phyloP scores from a whole-genome alignment of 1,140 invertebrate species.

The Drosophila ercepeae region DNA sequence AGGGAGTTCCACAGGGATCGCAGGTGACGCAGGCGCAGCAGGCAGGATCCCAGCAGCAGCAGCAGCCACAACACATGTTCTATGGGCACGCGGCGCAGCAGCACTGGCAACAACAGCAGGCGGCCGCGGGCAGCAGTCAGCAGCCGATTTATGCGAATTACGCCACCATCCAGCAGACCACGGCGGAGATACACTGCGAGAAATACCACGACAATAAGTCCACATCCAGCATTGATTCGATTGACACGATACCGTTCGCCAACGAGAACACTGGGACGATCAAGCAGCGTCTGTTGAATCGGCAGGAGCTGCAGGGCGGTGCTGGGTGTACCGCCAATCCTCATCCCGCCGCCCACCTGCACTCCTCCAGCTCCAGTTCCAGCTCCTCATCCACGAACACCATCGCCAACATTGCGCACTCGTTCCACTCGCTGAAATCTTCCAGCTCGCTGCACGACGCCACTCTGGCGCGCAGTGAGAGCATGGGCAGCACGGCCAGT shows the following conservation, averaged over 20 bases:
- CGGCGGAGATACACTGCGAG: slow-evolving; percentile 87
- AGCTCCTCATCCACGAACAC: slow-evolving; percentile 83
- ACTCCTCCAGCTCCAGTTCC: slow-evolving; percentile 83
- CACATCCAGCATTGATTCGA: slow-evolving; percentile 96
- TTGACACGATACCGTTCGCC: slow-evolving; percentile 97
- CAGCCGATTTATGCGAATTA: slow-evolving; percentile 85
- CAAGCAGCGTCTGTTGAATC: slow-evolving; percentile 86
- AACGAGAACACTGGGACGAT: slow-evolving; percentile 99
- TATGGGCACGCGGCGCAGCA: slow-evolving; percentile 58
- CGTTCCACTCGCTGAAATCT: slow-evolving; percentile 82
- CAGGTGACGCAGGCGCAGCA: slow-evolving; percentile 28
- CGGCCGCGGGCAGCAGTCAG: slow-evolving; percentile 45
- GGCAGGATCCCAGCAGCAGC: slow-evolving; percentile 27
- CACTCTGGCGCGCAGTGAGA: slow-evolving; percentile 67
- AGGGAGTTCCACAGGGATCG: slow-evolving; percentile 24
- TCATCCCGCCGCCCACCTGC: slow-evolving; percentile 56
- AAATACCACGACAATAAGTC: slow-evolving; percentile 86
- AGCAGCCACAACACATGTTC: slow-evolving; percentile 56
- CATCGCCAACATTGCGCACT: slow-evolving; percentile 82
- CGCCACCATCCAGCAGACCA: slow-evolving; percentile 86
- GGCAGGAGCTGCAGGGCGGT: slow-evolving; percentile 66
- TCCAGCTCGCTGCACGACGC: slow-evolving; percentile 81
- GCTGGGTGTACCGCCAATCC: slow-evolving; percentile 8
- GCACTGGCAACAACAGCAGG: slow-evolving; percentile 66
- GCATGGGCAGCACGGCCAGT: slow-evolving; percentile 73